A percentile compares a stretch with the other conserved stretches of the same genome.
phyloP scores from a whole-genome alignment of 2,888 invertebrate species.

The Lasius fuliginosus region DNA sequence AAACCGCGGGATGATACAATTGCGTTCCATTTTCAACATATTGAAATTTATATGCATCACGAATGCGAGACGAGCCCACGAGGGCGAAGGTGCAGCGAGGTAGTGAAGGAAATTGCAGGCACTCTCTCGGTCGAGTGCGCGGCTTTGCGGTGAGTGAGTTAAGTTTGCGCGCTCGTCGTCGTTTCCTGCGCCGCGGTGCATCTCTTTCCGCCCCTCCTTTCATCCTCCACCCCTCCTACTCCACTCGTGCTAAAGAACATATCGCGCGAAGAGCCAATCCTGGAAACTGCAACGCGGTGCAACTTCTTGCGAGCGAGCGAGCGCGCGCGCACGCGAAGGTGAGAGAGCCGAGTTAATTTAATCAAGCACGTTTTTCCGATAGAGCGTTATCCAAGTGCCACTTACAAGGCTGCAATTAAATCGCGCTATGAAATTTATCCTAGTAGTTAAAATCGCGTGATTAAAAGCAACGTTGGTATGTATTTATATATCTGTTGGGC shows the following conservation, averaged over 20 bases:
- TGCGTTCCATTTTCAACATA: conserved; percentile 27
- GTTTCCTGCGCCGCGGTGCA: conserved; percentile 53
- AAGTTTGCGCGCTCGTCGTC: conserved; percentile 55
- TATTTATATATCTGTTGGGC: conserved; percentile 11
- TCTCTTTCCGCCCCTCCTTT: conserved; percentile 3
- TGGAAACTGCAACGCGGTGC: conserved; percentile 64
- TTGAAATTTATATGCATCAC: conserved; percentile 69
- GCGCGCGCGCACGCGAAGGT: conserved; percentile 39
- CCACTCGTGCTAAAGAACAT: conserved; percentile 4
- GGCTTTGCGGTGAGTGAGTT: conserved; percentile 54
- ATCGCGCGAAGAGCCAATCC: conserved; percentile 41
- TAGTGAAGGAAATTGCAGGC: conserved; percentile 72
- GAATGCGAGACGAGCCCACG: conserved; percentile 49
- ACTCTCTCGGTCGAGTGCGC: conserved; percentile 51
- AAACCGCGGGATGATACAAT: conserved; percentile 5
- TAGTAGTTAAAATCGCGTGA: not conserved
- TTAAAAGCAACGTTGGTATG: not conserved
- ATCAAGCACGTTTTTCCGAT: conserved; percentile 41
- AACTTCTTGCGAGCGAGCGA: conserved; percentile 55
- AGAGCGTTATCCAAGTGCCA: conserved; percentile 30
- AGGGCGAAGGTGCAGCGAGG: conserved; percentile 61
- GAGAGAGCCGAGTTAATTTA: conserved; percentile 42
- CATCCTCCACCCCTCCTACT: not conserved
- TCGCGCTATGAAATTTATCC: conserved; percentile 34
- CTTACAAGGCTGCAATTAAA: conserved; percentile 34